Percentiles rank a stretch among this genome's conserved stretches.
Evolutionary conservation across 2,797 vertebrate species (phyloP).

Genomic region (Catharus ustulatus): DNA sequence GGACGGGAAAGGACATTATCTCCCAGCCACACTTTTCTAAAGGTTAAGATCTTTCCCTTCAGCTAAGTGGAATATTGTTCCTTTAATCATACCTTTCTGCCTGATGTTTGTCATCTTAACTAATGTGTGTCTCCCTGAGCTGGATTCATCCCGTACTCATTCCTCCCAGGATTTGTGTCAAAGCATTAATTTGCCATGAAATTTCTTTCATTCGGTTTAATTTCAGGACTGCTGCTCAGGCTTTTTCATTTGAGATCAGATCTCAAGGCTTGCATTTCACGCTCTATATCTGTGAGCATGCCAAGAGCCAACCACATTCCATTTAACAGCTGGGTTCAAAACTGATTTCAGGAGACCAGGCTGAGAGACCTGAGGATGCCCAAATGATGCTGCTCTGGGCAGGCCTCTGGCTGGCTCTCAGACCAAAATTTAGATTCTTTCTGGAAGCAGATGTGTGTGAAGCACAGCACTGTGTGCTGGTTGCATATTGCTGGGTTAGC

Average conservation of each 20-base stretch:
- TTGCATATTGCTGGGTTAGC: neutral
- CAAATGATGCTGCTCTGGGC: neutral
- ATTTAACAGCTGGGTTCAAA: neutral
- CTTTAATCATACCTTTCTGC: slow-evolving; percentile 49
- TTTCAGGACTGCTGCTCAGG: slow-evolving; percentile 3
- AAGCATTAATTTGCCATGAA: neutral
- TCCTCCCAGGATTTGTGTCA: slow-evolving; percentile 22
- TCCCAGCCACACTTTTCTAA: neutral
- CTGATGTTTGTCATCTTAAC: slow-evolving; percentile 30
- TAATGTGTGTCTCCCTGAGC: neutral
- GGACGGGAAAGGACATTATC: neutral
- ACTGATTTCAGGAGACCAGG: neutral
- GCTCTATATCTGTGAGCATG: neutral
- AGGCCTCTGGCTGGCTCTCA: neutral
- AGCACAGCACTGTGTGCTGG: accelerated
- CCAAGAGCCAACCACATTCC: neutral
- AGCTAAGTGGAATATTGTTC: slow-evolving; percentile 12
- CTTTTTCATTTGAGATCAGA: neutral
- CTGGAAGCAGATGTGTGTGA: neutral
- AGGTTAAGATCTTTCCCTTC: slow-evolving; percentile 41
- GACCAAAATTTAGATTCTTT: neutral
- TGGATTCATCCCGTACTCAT: neutral
- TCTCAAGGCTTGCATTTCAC: neutral
- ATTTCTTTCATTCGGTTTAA: slow-evolving; percentile 17
- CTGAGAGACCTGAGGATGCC: neutral